phyloP scores from a whole-genome alignment of 2,113 vertebrate genomes.

The Capreolus pygargus region DNA sequence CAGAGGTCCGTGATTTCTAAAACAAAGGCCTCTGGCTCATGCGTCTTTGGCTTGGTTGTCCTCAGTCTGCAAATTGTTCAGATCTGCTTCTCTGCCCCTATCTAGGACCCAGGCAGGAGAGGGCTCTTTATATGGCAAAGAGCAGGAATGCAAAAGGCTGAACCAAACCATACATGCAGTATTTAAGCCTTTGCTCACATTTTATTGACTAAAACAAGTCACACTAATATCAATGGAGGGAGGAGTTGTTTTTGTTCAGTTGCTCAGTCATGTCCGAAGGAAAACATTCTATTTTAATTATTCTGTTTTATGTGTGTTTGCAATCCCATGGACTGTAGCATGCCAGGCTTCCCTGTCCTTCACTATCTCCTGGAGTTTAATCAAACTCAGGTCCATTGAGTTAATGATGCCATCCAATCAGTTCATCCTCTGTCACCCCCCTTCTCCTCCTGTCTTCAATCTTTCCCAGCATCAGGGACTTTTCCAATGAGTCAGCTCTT shows the following conservation, averaged over 20 bases:
- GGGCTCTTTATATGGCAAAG: neutral
- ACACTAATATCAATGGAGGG: neutral
- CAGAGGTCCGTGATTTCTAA: neutral
- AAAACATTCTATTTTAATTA: neutral
- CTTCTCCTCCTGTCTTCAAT: neutral
- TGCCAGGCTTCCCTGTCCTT: neutral
- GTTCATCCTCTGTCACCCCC: neutral
- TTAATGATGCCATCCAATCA: neutral
- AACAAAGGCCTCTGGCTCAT: neutral
- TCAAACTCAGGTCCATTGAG: neutral
- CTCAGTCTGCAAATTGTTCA: neutral
- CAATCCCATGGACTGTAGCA: neutral
- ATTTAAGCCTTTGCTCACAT: neutral
- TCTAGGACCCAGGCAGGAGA: neutral
- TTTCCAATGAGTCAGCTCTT: neutral
- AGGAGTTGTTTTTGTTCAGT: neutral
- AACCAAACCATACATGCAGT: neutral
- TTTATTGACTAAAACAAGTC: neutral
- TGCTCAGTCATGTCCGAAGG: neutral
- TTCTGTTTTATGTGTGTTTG: neutral
- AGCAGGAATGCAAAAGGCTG: neutral
- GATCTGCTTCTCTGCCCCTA: neutral
- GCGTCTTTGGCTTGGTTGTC: neutral
- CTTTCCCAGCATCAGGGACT: neutral
- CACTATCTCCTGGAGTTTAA: neutral